Evolutionary conservation across 2,113 vertebrate species (phyloP).

Genomic region (Platycercus adscitus): DNA sequence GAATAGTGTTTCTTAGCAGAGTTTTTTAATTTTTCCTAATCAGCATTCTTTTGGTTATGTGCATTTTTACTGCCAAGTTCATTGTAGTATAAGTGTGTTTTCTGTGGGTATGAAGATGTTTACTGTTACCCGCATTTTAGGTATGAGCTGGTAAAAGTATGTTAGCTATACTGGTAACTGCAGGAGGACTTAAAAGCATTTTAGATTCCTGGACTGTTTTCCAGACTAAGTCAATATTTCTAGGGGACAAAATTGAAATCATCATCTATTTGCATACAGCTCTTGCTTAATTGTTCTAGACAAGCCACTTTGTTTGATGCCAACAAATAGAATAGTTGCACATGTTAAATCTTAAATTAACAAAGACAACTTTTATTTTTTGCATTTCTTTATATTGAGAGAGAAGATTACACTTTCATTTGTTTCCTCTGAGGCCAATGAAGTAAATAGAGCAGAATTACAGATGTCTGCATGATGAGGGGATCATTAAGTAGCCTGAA

Average conservation of each 20-base stretch:
- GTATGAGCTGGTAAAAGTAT: background rate
- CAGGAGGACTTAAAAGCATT: background rate
- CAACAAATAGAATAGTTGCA: background rate
- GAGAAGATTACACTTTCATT: background rate
- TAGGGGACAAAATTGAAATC: background rate
- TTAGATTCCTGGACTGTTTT: background rate
- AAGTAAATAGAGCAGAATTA: background rate
- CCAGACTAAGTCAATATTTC: background rate
- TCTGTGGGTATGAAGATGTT: background rate
- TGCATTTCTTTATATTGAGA: background rate
- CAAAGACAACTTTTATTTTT: background rate
- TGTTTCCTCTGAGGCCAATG: background rate
- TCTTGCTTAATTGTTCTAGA: background rate
- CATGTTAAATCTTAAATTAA: background rate
- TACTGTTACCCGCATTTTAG: background rate
- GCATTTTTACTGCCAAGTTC: background rate
- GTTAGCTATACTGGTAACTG: background rate
- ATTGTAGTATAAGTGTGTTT: background rate
- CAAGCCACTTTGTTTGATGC: background rate
- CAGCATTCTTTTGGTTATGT: background rate
- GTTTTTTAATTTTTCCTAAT: background rate
- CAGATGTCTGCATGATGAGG: background rate
- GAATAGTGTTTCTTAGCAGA: background rate
- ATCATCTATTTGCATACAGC: background rate
- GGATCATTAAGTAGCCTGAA: background rate